These are phyloP conservation scores for Habropoda laboriosa DNA, from an alignment of 1,140 invertebrate genomes.

Conservation along the genomic window DNA sequence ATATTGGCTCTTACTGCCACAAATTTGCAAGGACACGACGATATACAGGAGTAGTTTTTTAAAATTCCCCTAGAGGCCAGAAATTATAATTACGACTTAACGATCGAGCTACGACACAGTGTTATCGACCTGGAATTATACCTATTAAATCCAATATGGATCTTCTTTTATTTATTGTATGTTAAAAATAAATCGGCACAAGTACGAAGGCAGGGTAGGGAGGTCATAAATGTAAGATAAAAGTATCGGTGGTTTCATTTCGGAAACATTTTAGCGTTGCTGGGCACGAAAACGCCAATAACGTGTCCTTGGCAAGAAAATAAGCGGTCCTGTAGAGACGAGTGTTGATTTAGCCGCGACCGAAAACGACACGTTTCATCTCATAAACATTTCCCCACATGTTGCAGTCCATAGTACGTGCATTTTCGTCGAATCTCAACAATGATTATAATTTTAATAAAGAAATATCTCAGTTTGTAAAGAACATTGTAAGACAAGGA, in stretches of 20 bases:
- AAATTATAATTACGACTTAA: not conserved
- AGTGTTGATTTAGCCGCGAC: not conserved
- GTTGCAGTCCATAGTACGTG: not conserved
- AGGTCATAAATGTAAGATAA: not conserved
- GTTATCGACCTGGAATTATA: not conserved
- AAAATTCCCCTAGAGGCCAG: not conserved
- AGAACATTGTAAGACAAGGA: not conserved
- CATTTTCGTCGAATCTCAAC: not conserved
- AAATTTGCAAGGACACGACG: conserved; percentile 13
- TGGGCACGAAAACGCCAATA: not conserved
- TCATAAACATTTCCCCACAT: not conserved
- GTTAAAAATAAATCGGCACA: too few relatives aligned
- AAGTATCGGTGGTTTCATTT: not conserved
- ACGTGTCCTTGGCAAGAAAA: conserved; percentile 1
- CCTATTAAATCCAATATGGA: not conserved
- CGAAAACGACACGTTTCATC: conserved; percentile 4
- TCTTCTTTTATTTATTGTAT: too few relatives aligned
- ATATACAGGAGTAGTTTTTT: not conserved
- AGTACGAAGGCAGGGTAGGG: too few relatives aligned
- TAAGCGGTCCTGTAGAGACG: not conserved
- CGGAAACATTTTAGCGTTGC: not conserved
- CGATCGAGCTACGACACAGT: too few relatives aligned
- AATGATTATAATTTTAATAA: not conserved
- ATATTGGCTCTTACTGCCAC: conserved; percentile 12
- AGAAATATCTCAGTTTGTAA: not conserved